A percentile compares a stretch with the other conserved stretches of the same genome.
Evolutionary conservation across 64 coral and sea anemone species (phyloP).

Genomic region (Actinia tenebrosa): DNA sequence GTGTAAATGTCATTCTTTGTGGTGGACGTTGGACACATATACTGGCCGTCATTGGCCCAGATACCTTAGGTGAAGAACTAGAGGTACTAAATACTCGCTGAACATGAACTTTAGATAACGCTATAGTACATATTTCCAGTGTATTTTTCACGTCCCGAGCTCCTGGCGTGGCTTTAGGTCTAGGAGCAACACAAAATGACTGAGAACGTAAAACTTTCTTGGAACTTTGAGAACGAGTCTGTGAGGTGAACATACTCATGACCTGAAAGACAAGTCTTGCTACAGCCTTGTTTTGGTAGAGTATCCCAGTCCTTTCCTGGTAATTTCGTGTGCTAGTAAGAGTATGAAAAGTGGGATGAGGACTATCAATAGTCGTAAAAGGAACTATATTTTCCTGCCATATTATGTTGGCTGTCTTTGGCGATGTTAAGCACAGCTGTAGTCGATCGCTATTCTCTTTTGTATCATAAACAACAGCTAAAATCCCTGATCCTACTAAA

Average conservation of each 20-base stretch:
- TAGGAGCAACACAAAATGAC: conserved; percentile 42
- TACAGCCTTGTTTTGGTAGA: conserved; percentile 58
- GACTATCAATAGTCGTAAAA: conserved; percentile 44
- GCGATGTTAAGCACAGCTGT: conserved; percentile 37
- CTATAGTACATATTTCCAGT: conserved; percentile 42
- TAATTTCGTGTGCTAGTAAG: conserved; percentile 54
- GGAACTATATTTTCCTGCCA: conserved; percentile 62
- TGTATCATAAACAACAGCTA: conserved; percentile 40
- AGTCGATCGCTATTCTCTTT: conserved; percentile 40
- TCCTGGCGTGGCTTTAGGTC: conserved; percentile 14
- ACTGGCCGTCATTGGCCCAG: conserved; percentile 6
- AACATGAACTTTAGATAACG: conserved; percentile 43
- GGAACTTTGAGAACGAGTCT: conserved; percentile 29
- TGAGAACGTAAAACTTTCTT: conserved; percentile 33
- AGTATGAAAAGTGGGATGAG: conserved; percentile 61
- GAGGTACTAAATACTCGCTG: conserved; percentile 49
- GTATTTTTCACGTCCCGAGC: conserved; percentile 14
- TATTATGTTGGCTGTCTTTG: conserved; percentile 17
- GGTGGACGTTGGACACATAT: background rate
- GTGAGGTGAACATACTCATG: conserved; percentile 54
- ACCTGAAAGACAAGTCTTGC: conserved; percentile 63
- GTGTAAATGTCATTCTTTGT: background rate
- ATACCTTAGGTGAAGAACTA: background rate
- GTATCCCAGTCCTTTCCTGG: conserved; percentile 50
- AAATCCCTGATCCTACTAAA: conserved; percentile 31